phyloP scores from a whole-genome alignment of 2,113 vertebrate species.

The Phylloscopus trochilus region DNA sequence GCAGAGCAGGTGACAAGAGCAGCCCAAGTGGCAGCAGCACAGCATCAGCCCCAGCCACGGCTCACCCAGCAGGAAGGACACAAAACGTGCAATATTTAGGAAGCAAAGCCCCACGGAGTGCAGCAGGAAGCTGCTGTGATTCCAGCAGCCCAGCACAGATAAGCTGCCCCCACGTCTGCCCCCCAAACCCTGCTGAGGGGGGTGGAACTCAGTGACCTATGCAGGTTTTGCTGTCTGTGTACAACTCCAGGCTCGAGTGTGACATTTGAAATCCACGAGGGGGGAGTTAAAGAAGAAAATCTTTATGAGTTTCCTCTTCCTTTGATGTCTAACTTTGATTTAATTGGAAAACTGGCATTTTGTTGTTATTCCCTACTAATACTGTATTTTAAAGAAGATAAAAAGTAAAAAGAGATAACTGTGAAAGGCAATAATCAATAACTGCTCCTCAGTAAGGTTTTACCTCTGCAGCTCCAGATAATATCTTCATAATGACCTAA shows the following conservation, averaged over 20 bases:
- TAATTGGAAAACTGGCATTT: not conserved
- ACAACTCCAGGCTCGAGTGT: not conserved
- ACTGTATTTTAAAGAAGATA: not conserved
- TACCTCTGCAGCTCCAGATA: not conserved
- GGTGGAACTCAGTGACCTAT: not conserved
- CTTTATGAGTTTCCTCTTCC: not conserved
- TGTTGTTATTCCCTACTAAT: not conserved
- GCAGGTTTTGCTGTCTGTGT: not conserved
- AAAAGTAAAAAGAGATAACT: not conserved
- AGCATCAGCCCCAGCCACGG: accelerated
- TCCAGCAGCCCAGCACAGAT: not conserved
- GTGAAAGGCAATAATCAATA: not conserved
- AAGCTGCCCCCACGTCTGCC: not conserved
- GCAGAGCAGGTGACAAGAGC: not conserved
- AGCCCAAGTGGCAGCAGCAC: not conserved
- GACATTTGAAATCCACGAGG: not conserved
- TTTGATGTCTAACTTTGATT: not conserved
- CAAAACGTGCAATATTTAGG: not conserved
- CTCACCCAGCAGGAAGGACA: not conserved
- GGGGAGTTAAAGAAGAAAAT: not conserved
- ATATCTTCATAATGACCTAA: not conserved
- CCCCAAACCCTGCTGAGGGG: not conserved
- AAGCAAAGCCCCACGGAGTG: not conserved
- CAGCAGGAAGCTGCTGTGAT: not conserved
- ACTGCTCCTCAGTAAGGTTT: not conserved